Base-by-base conservation (phyloP, 2,888 invertebrate genomes). In the Erpobdella octoculata region DNA sequence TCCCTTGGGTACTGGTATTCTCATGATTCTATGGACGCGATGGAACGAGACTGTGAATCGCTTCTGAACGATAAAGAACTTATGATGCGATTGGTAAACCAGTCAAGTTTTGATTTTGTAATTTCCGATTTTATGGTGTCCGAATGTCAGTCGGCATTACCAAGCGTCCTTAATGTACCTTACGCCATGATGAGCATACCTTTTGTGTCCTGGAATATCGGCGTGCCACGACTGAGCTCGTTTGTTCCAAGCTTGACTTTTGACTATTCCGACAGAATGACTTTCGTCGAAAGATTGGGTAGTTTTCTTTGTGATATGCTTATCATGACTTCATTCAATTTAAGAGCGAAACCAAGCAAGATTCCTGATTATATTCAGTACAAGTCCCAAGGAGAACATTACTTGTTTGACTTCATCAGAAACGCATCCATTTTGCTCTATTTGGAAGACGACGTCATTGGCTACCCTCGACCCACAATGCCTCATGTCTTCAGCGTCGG, bases 381-480 rank as follows among this genome's bases (percentile, higher is more conserved):
- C 0, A n/a, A 38, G 18, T 28, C 37, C 15, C 12, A 28, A 12
- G 8, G 2, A 0, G 12, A 25, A n/a, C 25, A 38, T 65, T 65
- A 35, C 6, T 2, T 37, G 21, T 21, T 36, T 25, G 35, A 41
- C 9, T 67, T 31, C 18, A 38, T 41, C 3, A 31, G 31, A 28
- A 69, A 35, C n/a, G 69, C 69, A 25, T 33, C 33, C n/a, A 25
- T 69, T 15, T 46, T 18, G n/a, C 35, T 72, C 35, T 67, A 59
- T 37, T 48, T 72, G 59, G 72, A 72, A 62, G 69, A 72, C 33
- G n/a, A 37, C 33, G n/a, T 61, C 12, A 18, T 72, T 6, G 64
- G 72, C 28, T 72, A 69, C 35, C 69, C 72, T 5, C 37, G 28
- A 21, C 68, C 72, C 4, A 21, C 38, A 18, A 72, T 46, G 69